Base-by-base conservation (phyloP, 2,113 vertebrate species). In the Thryonomys swinderianus region DNA sequence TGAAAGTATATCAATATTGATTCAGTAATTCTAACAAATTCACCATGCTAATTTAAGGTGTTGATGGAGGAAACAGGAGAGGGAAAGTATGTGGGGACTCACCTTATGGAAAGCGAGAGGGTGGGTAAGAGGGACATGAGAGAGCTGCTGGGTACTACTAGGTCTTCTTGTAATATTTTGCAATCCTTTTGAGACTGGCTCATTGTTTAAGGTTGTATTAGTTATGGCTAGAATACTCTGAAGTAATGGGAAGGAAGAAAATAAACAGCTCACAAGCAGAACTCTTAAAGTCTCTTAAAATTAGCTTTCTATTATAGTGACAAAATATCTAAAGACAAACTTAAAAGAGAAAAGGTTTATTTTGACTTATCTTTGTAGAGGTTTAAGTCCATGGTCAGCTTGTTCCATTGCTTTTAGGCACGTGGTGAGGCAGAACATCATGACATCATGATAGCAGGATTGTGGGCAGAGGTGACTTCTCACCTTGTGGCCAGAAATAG, bases 181-280 rank as follows among this genome's bases (percentile, higher is more conserved):
- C 51, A 13, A 18, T 40, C 7, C 34, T 85, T 13, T 81, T 91
- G 66, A 76, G 48, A 76, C 51, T 23, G 37, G 59, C 25, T 21
- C 53, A 5, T 61, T 74, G 42, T 48, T 88, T 69, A 71, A 93
- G 14, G 27, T 88, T 67, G 45, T 76, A 42, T 83, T 93, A 95
- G 66, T 94, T 92, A 37, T 57, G 40, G 30, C n/a, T 85, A 80
- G 85, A 73, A 48, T 32, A 69, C 3, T 69, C 74, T 59, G 45
- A 88, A 55, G 53, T 53, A 37, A 94, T 51, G n/a, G 25, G 23
- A n/a, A n/a, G n/a, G 59, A 37, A 83, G 82, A 74, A 48, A 84
- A 13, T 40, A 79, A 88, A 40, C 2, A 76, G 23, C 40, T 86
- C 45, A 53, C 2, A 66, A 67, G 18, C 27, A 8, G 42, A 86